Conservation (phyloP, 2,797 vertebrate species). For the Macroramphosus scolopax region DNA sequence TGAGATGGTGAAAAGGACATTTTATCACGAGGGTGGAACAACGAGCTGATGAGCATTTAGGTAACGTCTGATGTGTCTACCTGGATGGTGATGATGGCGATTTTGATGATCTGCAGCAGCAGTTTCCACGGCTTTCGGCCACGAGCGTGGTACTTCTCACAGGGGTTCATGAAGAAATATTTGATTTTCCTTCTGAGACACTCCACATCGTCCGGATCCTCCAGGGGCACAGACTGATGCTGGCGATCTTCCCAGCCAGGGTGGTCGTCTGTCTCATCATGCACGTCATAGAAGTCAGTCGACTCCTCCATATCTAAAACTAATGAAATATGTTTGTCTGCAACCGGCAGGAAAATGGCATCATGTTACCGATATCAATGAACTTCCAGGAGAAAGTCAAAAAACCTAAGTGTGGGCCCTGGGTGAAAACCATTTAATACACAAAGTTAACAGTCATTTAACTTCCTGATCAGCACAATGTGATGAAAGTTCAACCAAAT, state of each 20-base stretch:
- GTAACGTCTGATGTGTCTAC: constrained; percentile 55
- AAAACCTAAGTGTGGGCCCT: too few relatives aligned
- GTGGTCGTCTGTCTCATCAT: constrained; percentile 18
- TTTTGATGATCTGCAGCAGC: constrained; percentile 91
- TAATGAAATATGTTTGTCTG: background rate
- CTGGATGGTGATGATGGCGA: constrained; percentile 91
- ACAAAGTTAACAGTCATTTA: too few relatives aligned
- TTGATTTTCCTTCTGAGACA: constrained; percentile 89
- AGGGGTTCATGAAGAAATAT: constrained; percentile 97
- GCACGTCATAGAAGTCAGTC: constrained; percentile 26
- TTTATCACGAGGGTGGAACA: background rate
- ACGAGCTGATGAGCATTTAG: background rate
- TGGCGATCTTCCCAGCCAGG: constrained; percentile 30
- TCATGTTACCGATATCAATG: background rate
- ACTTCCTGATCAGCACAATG: background rate
- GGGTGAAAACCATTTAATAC: too few relatives aligned
- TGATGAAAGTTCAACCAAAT: background rate
- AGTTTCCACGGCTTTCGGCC: constrained; percentile 96
- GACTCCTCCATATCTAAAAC: constrained; percentile 67
- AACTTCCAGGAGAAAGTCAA: too few relatives aligned
- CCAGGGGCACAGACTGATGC: constrained; percentile 7
- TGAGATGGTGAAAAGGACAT: constrained; percentile 45
- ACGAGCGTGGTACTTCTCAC: constrained; percentile 93
- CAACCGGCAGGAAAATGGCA: background rate
- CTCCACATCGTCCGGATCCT: constrained; percentile 68